A percentile compares a stretch with the other conserved stretches of the same genome.
Conservation (phyloP, 2,797 vertebrate genomes). For the Leptatherina wallacei region DNA sequence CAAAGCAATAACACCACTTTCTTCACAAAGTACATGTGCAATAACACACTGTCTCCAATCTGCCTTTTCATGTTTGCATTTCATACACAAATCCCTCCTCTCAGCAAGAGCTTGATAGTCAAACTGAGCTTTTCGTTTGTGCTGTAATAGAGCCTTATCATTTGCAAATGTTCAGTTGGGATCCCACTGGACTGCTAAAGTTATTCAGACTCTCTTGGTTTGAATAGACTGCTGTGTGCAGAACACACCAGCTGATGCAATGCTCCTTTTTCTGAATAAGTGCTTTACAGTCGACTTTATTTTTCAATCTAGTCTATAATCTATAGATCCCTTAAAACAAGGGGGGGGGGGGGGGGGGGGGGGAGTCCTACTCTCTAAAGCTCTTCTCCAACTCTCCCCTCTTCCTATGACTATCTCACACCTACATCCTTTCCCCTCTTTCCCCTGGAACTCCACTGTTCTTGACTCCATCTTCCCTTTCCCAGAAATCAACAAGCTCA, state of each 20-base stretch:
- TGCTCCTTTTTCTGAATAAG: conserved; percentile 61
- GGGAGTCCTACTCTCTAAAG: conserved; percentile 40
- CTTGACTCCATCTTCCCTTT: conserved; percentile 52
- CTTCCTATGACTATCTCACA: conserved; percentile 32
- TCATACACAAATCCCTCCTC: conserved; percentile 17
- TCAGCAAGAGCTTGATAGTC: conserved; percentile 9
- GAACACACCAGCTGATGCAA: conserved; percentile 61
- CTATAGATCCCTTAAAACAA: conserved; percentile 45
- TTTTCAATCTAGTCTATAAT: conserved; percentile 43
- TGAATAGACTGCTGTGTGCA: conserved; percentile 39
- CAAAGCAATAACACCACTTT: conserved; percentile 19
- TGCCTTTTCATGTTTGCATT: conserved; percentile 34
- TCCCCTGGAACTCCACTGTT: conserved; percentile 46
- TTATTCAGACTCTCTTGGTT: conserved; percentile 43
- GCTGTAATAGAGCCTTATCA: conserved; percentile 44
- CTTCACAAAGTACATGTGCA: conserved; percentile 8
- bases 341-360: conserved; percentile 12
- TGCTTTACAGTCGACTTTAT: conserved; percentile 57
- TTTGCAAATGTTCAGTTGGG: conserved; percentile 54
- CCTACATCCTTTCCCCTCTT: conserved; percentile 46
- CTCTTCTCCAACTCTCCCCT: conserved; percentile 38
- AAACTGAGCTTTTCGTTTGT: conserved; percentile 22
- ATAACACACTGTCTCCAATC: conserved; percentile 3
- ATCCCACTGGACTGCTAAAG: conserved; percentile 54
- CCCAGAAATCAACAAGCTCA: conserved; percentile 98